Base-by-base conservation (phyloP, 2,888 invertebrate species). In the Auanema freiburgensis region DNA sequence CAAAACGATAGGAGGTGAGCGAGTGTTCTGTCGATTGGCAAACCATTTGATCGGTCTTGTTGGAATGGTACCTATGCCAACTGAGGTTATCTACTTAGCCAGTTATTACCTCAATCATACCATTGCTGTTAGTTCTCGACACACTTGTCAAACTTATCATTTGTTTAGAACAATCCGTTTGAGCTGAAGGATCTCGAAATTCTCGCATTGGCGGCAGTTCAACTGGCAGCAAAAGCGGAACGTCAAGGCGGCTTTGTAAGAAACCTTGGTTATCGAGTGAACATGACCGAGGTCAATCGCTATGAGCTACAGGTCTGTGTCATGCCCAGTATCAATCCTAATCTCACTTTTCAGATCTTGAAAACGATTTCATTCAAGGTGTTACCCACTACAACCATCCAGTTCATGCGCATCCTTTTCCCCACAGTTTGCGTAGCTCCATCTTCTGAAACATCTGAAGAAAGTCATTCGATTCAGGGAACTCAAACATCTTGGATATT, bases 41-140 rank as follows among this genome's bases (percentile, higher is more conserved):
- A 51, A 52, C 14, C 44, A 42, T 25, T 18, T 51, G n/a, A 42
- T 50, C 16, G 51, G 41, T 14, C 16, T 59, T 10, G 51, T 18
- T 41, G 16, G 33, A 14, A 43, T 41, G 16, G 16, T 16, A 12
- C 41, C 23, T 1, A 18, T 52, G 42, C 59, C 59, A 12, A 51
- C 52, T 6, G 59, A 59, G 42, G 52, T 52, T 33, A 43, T 59
- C 23, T 43, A 59, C 24, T 42, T 59, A 23, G 52, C 59, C n/a
- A 40, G 51, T 23, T 51, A 52, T 33, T 59, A 59, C 44, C n/a
- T 52, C n/a, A 25, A 42, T 8, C n/a, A 42, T 14, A n/a, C 33
- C n/a, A 25, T 59, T 0, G 44, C 51, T 25, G 59, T 59, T 16
- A 5, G 33, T 33, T 23, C 2, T 12, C 18, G 16, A 1, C 33